phyloP scores from a whole-genome alignment of 2,797 vertebrate species.

The Propithecus deckenii region DNA sequence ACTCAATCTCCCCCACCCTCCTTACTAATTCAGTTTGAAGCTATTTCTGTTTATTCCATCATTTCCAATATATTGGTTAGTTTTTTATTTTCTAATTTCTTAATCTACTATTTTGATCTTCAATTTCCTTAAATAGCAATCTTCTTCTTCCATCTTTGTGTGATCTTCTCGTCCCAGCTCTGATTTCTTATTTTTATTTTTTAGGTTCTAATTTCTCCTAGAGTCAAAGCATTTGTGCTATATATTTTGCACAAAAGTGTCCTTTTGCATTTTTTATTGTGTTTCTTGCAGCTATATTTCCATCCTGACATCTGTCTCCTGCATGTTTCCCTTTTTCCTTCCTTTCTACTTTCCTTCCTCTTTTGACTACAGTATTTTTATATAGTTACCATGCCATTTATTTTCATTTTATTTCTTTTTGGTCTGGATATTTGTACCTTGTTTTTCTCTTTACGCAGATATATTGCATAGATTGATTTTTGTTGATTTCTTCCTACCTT shows the following conservation, averaged over 20 bases:
- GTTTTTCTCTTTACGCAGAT: neutral
- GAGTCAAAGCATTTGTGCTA: neutral
- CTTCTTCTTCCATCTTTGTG: neutral
- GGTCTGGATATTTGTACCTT: neutral
- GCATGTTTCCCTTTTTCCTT: conserved; percentile 44
- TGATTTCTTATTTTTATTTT: conserved; percentile 36
- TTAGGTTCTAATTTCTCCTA: neutral
- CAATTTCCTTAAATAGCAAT: conserved; percentile 21
- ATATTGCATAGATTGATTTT: neutral
- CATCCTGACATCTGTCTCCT: conserved; percentile 66
- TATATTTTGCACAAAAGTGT: conserved; percentile 32
- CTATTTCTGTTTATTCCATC: neutral
- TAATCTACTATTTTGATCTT: neutral
- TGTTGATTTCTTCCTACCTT: neutral
- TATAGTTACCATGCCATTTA: conserved; percentile 9
- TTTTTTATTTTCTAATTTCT: conserved; percentile 15
- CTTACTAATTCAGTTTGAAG: neutral
- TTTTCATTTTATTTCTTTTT: conserved; percentile 21
- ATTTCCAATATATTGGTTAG: neutral
- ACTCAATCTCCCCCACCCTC: neutral
- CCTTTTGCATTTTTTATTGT: conserved; percentile 16
- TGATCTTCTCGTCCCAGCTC: neutral
- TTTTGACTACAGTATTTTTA: conserved; percentile 57
- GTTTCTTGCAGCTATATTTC: conserved; percentile 45
- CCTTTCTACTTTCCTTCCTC: conserved; percentile 66